Evolutionary conservation across 2,888 invertebrate genomes (phyloP), one percentile per base, ranked within the genome.

Genomic region (Hipparchia sbordonii): DNA sequence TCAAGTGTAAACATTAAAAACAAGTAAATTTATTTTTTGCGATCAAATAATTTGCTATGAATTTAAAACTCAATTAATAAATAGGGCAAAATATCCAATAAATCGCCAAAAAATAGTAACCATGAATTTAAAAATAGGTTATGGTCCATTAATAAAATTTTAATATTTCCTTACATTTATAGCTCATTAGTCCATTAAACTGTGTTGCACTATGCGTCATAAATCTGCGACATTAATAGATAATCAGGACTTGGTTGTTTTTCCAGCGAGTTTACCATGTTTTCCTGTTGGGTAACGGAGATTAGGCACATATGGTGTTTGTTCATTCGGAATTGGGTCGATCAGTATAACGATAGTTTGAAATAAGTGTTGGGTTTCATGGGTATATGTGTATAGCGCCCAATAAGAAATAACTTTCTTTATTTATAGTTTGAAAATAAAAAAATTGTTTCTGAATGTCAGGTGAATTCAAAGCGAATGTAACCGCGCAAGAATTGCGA

Each of bases 181-280:
- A 46, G 68, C 75, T 78, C 62, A 72, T 69, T 72, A 71, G 74
- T 56, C 60, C 46, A 62, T 59, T 63, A 71, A 68, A 54, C n/a
- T 39, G 8, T 54, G 13, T 61, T 72, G 51, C 51, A 67, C 10
- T 70, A 65, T 65, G 60, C 39, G 54, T 56, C 48, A 74, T 72
- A 73, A 76, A 69, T 71, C 48, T 12, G 33, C 52, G 52, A 69
- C 68, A 70, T 79, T 72, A 77, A 84, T 84, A 83, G 82, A 85
- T 80, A 77, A 81, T 76, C 80, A 79, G 74, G 80, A 84, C 74
- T 77, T 78, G 56, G 78, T 80, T 74, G 77, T 82, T 74, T 82
- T 81, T 74, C 80, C 76, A 66, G 82, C 56, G 70, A 70, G 62
- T 72, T 82, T 62, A 72, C 69, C 56, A 70, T 72, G 62, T 75